Evolutionary conservation across 2,888 invertebrate species (phyloP).

Genomic region (Mesodorylaimus sp.): DNA sequence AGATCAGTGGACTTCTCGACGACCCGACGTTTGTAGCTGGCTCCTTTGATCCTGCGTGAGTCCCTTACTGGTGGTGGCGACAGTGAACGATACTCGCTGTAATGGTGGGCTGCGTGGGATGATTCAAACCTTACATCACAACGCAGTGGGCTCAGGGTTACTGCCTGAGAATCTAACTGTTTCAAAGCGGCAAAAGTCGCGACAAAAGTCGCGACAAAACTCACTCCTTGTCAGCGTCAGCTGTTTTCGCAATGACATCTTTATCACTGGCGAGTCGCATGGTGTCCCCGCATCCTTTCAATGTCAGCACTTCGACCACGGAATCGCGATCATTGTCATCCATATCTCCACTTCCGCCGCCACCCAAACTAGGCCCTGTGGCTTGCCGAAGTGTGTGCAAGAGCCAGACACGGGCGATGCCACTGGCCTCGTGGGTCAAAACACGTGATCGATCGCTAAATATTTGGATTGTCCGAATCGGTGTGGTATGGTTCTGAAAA

Average conservation of each 20-base stretch:
- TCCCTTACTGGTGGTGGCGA: too few relatives aligned
- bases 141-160: too few relatives aligned
- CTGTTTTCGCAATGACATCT: background rate
- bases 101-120: too few relatives aligned
- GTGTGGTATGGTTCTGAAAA: conserved; percentile 21
- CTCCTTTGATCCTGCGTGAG: too few relatives aligned
- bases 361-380: too few relatives aligned
- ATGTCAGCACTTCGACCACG: background rate
- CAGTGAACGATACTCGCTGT: too few relatives aligned
- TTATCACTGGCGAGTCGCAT: background rate
- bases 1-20: too few relatives aligned
- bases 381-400: conserved; percentile 11
- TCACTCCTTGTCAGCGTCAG: background rate
- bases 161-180: too few relatives aligned
- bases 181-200: background rate
- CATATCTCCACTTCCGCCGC: too few relatives aligned
- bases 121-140: too few relatives aligned
- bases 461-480: conserved; percentile 18
- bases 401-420: conserved; percentile 23
- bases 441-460: conserved; percentile 22
- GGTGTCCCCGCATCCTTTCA: background rate
- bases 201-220: background rate
- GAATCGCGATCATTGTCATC: background rate
- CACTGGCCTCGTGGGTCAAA: conserved; percentile 21
- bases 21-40: too few relatives aligned